Percentiles rank a stretch among this genome's conserved stretches.
These are phyloP conservation scores for Bolinopsis microptera DNA, from an alignment of 37 sponge, comb jelly and placozoan genomes.

Conservation along the genomic window DNA sequence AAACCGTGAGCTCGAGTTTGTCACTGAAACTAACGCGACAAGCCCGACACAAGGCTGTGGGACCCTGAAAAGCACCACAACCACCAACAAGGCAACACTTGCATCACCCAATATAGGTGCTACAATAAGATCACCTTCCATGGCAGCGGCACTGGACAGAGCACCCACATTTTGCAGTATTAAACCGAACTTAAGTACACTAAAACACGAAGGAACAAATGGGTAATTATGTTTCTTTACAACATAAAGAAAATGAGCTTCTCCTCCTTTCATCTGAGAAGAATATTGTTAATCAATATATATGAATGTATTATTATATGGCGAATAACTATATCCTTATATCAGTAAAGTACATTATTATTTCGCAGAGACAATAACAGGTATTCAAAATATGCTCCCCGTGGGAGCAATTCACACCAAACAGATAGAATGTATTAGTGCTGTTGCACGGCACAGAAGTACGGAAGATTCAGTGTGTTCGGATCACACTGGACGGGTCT, in stretches of 20 bases:
- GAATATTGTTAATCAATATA: neutral
- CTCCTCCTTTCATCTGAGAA: neutral
- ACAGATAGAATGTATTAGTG: neutral
- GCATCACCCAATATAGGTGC: neutral
- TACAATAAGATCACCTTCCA: neutral
- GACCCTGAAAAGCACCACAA: neutral
- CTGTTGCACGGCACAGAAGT: no score
- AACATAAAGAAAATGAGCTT: neutral
- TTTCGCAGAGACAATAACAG: neutral
- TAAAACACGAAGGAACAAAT: neutral
- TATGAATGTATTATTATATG: neutral
- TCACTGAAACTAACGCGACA: neutral
- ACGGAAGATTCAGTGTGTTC: no score
- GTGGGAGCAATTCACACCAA: neutral
- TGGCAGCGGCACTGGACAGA: neutral
- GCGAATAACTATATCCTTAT: neutral
- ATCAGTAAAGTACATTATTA: neutral
- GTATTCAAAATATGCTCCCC: neutral
- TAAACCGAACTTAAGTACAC: neutral
- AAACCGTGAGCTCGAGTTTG: neutral
- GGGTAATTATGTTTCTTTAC: neutral
- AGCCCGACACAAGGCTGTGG: neutral
- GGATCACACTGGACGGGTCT: no score
- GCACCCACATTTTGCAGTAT: neutral
- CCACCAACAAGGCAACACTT: neutral